These are phyloP conservation scores for Paraplagusia blochii DNA, from an alignment of 2,113 vertebrate genomes.

Conservation along the genomic window DNA sequence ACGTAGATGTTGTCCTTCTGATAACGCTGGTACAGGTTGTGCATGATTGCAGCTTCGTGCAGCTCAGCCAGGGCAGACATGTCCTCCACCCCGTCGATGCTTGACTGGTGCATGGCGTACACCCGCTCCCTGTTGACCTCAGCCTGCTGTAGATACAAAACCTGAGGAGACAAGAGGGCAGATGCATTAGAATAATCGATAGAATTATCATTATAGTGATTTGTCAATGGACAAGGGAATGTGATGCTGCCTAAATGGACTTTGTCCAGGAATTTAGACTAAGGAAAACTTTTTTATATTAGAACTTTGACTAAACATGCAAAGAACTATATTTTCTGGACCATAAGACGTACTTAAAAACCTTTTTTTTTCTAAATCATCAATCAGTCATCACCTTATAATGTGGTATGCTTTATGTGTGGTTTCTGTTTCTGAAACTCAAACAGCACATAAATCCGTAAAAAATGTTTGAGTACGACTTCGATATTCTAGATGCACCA, in stretches of 20 bases:
- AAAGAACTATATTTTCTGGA: no score
- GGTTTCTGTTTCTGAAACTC: no score
- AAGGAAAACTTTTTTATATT: no score
- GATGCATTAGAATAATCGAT: neutral
- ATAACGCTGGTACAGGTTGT: constrained; percentile 88
- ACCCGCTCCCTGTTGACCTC: constrained; percentile 81
- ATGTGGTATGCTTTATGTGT: no score
- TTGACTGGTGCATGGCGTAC: constrained; percentile 86
- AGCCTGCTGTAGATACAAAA: constrained; percentile 75
- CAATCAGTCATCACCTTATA: no score
- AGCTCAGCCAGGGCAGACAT: constrained; percentile 87
- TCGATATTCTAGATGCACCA: no score
- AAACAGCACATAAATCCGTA: no score
- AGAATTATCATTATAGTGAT: neutral
- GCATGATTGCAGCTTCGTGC: constrained; percentile 89
- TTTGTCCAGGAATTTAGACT: no score
- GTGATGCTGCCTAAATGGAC: no score
- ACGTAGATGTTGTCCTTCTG: constrained; percentile 86
- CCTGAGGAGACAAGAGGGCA: constrained; percentile 59
- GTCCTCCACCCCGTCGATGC: constrained; percentile 86
- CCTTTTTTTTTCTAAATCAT: no score
- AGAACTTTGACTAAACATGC: neutral
- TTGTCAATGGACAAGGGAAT: neutral
- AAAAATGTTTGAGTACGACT: no score
- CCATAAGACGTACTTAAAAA: no score